Evolutionary conservation across 2,888 invertebrate species (phyloP).

Genomic region (Ypsolopha sequella): DNA sequence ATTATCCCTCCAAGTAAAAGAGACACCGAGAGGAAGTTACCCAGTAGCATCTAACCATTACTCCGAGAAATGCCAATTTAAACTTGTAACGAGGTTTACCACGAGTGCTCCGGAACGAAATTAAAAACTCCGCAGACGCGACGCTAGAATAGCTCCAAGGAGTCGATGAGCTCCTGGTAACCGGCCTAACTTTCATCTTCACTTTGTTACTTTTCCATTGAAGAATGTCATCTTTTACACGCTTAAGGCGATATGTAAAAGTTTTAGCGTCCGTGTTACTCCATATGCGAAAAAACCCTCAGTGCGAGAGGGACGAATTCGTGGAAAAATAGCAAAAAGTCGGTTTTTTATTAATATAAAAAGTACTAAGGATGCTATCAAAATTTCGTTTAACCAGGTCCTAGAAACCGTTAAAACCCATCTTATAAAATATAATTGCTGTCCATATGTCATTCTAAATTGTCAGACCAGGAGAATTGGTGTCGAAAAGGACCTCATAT

Average conservation of each 20-base stretch:
- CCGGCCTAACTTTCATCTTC: slow-evolving; percentile 57
- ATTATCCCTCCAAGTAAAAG: slow-evolving; percentile 45
- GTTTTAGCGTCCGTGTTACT: too few relatives aligned
- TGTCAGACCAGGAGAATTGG: too few relatives aligned
- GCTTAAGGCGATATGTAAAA: background rate
- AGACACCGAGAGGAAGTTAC: slow-evolving; percentile 47
- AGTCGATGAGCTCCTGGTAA: slow-evolving; percentile 42
- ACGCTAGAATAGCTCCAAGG: slow-evolving; percentile 38
- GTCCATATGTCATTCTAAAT: too few relatives aligned
- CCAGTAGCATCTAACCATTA: slow-evolving; percentile 58
- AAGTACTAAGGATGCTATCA: too few relatives aligned
- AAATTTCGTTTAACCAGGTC: too few relatives aligned
- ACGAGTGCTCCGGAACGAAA: slow-evolving; percentile 63
- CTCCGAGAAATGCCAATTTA: slow-evolving; percentile 68
- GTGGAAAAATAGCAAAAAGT: too few relatives aligned
- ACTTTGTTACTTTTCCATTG: slow-evolving; percentile 45
- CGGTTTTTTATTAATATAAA: too few relatives aligned
- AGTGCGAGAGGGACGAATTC: too few relatives aligned
- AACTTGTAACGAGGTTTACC: slow-evolving; percentile 68
- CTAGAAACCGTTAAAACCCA: too few relatives aligned
- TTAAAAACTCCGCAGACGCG: slow-evolving; percentile 58
- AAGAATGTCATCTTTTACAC: slow-evolving; percentile 38
- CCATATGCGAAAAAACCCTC: too few relatives aligned
- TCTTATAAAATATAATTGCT: too few relatives aligned
- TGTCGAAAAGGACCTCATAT: too few relatives aligned